Evolutionary conservation across 2,888 invertebrate species (phyloP).

Genomic region (Drosophila borborema): DNA sequence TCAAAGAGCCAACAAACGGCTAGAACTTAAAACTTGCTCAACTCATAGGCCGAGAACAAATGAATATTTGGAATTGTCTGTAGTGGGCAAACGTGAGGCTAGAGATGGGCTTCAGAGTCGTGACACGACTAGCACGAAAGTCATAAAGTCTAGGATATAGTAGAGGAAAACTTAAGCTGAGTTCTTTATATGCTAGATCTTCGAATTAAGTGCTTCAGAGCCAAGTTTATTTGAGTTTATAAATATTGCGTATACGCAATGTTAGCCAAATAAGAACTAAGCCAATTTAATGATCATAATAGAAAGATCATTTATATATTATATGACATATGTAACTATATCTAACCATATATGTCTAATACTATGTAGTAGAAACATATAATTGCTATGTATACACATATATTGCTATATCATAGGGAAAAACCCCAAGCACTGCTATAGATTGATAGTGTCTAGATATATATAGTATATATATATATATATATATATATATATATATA

Average conservation of each 20-base stretch:
- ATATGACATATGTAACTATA: background rate
- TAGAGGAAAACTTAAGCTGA: background rate
- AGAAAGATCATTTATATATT: background rate
- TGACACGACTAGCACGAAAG: constrained; percentile 1
- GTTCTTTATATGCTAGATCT: no score
- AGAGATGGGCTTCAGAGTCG: constrained; percentile 20
- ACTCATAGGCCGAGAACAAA: constrained; percentile 39
- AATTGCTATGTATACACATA: background rate
- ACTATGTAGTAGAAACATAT: background rate
- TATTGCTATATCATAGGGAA: background rate
- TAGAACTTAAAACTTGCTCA: constrained; percentile 73
- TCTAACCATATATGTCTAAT: background rate
- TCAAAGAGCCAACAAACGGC: constrained; percentile 65
- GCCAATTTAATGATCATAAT: background rate
- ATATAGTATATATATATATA: background rate
- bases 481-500: background rate
- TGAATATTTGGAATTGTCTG: constrained; percentile 13
- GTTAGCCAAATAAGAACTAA: background rate
- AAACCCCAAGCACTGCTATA: background rate
- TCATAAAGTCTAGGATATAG: background rate
- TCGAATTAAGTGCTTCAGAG: no score
- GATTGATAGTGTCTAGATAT: background rate
- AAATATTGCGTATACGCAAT: constrained; percentile 8
- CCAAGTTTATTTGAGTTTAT: background rate
- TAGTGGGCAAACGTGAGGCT: background rate